Percentiles rank a stretch among this genome's conserved stretches.
phyloP scores from a whole-genome alignment of 2,888 invertebrate species.

The Tuta absoluta region DNA sequence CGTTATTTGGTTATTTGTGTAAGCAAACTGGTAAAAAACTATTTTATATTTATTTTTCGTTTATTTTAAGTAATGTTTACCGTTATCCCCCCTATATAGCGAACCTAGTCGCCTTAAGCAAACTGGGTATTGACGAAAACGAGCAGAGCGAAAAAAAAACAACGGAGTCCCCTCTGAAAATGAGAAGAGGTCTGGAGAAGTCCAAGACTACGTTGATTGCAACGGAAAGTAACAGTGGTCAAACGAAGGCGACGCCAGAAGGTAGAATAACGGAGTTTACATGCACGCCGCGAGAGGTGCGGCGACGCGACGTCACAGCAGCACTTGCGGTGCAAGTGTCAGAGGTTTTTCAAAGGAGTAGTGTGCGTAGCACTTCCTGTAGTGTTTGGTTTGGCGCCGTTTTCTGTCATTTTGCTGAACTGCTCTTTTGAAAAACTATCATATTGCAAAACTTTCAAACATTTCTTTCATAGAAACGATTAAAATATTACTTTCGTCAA shows the following conservation, averaged over 20 bases:
- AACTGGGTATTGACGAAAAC: constrained; percentile 76
- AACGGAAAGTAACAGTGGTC: constrained; percentile 75
- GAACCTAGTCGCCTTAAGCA: constrained; percentile 79
- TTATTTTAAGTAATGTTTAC: constrained; percentile 45
- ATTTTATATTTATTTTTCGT: constrained; percentile 29
- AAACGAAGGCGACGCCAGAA: constrained; percentile 72
- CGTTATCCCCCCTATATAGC: constrained; percentile 56
- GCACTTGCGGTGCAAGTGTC: no score
- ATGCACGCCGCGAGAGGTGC: no score
- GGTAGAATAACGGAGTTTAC: constrained; percentile 56
- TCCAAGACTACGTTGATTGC: constrained; percentile 77
- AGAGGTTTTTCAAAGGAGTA: no score
- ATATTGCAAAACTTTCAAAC: no score
- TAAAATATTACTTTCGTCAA: no score
- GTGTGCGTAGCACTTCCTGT: no score
- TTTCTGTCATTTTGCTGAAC: no score
- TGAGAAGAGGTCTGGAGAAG: constrained; percentile 73
- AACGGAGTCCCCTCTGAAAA: constrained; percentile 72
- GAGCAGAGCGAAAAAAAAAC: constrained; percentile 72
- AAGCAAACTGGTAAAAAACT: not conserved
- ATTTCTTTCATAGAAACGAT: no score
- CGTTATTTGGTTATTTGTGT: no score
- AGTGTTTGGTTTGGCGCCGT: no score
- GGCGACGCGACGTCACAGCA: no score
- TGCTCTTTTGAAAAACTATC: no score